phyloP scores from a whole-genome alignment of 2,113 vertebrate species.

The Callionymus lyra region DNA sequence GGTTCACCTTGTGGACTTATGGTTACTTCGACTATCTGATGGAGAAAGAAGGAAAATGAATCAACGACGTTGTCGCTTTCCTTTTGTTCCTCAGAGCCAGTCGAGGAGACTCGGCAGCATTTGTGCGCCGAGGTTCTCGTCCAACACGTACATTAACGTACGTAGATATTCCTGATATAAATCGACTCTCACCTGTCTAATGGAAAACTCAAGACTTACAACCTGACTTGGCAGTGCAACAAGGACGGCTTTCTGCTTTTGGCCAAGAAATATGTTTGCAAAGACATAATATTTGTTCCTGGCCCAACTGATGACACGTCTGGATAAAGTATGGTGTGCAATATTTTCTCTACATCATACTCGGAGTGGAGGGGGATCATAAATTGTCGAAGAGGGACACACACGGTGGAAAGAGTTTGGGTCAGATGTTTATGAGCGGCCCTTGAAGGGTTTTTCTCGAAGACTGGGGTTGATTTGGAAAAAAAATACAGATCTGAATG shows the following conservation, averaged over 20 bases:
- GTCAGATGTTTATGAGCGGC: no score
- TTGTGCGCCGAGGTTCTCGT: no score
- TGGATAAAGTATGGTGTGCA: constrained; percentile 17
- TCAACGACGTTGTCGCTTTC: no score
- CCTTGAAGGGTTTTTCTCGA: no score
- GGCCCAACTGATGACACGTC: constrained; percentile 11
- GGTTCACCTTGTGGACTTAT: no score
- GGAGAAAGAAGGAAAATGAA: no score
- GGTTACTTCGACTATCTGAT: no score
- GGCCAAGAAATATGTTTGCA: constrained; percentile 2
- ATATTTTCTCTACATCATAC: constrained; percentile 33
- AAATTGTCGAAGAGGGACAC: constrained; percentile 7
- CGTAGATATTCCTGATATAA: constrained; percentile 5
- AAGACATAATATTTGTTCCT: constrained; percentile 15
- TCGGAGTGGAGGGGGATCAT: constrained; percentile 4
- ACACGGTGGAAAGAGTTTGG: neutral
- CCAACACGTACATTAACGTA: neutral
- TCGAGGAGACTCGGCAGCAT: no score
- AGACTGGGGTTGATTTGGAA: no score
- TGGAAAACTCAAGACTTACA: constrained; percentile 2
- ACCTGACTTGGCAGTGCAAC: constrained; percentile 4
- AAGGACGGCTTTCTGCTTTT: constrained; percentile 19
- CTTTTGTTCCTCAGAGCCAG: no score
- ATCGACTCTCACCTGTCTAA: neutral
- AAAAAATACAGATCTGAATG: no score